Evolutionary conservation across 2,888 invertebrate species (phyloP).

Genomic region (Apamea anceps): DNA sequence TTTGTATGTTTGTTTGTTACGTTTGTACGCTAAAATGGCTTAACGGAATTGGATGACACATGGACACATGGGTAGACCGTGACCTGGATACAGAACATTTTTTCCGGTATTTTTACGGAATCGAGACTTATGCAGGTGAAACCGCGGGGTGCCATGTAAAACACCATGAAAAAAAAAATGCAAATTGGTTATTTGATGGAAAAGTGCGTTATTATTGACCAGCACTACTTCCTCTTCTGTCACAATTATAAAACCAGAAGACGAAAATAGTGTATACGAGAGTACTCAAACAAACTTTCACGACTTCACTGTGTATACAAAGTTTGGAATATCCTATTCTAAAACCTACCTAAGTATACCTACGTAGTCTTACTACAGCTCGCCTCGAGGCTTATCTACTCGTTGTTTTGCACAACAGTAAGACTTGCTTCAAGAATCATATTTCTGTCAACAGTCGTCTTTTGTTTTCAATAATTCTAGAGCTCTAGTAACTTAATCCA

Average conservation of each 20-base stretch:
- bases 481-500: constrained; percentile 71
- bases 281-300: constrained; percentile 35
- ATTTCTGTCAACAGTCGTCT: constrained; percentile 64
- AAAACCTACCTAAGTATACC: constrained; percentile 30
- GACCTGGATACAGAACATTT: too few species aligned
- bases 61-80: neutral
- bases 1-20: neutral
- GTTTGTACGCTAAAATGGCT: neutral
- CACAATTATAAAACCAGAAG: constrained; percentile 21
- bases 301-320: constrained; percentile 48
- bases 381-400: constrained; percentile 41
- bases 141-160: too few species aligned
- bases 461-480: constrained; percentile 63
- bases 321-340: constrained; percentile 57
- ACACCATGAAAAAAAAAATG: too few species aligned
- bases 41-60: neutral
- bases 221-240: neutral
- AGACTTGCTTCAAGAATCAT: constrained; percentile 61
- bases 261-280: constrained; percentile 35
- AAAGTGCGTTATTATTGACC: too few species aligned
- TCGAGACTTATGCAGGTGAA: too few species aligned
- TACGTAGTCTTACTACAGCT: constrained; percentile 18
- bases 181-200: too few species aligned
- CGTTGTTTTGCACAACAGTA: constrained; percentile 50
- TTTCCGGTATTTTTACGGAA: too few species aligned